These are phyloP conservation scores for Chloebia gouldiae DNA, from an alignment of 2,113 vertebrate genomes.

Conservation along the genomic window DNA sequence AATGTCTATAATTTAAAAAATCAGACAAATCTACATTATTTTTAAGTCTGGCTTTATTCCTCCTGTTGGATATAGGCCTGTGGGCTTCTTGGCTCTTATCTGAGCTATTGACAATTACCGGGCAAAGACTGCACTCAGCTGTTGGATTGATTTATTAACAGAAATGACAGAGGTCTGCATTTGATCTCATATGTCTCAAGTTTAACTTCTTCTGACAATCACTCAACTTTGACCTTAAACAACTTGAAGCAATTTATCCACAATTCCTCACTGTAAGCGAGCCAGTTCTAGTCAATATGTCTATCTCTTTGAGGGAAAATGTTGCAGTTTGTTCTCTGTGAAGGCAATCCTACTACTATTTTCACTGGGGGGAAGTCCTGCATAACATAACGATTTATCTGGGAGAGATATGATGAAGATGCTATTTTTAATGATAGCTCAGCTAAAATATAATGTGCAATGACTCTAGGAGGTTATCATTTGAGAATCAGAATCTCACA, in stretches of 20 bases:
- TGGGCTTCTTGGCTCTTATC: background rate
- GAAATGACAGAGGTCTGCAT: background rate
- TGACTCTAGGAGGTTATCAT: constrained; percentile 23
- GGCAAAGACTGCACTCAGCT: background rate
- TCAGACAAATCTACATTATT: background rate
- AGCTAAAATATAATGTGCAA: constrained; percentile 34
- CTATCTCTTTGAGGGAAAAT: background rate
- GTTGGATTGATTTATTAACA: background rate
- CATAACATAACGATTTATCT: constrained; percentile 8
- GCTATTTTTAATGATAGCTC: constrained; percentile 49
- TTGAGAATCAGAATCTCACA: constrained; percentile 2
- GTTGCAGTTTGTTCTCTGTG: background rate
- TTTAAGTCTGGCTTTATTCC: background rate
- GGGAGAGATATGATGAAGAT: background rate
- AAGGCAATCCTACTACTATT: background rate
- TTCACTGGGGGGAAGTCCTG: background rate
- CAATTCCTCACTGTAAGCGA: background rate
- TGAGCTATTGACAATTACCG: background rate
- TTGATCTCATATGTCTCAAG: background rate
- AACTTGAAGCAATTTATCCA: background rate
- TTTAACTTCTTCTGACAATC: background rate
- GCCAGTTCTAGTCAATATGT: background rate
- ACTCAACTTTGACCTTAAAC: background rate
- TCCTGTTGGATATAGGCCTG: background rate
- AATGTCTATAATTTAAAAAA: background rate